These are phyloP conservation scores for Pachycephala philippinensis DNA, from an alignment of 2,113 vertebrate species.

Conservation along the genomic window DNA sequence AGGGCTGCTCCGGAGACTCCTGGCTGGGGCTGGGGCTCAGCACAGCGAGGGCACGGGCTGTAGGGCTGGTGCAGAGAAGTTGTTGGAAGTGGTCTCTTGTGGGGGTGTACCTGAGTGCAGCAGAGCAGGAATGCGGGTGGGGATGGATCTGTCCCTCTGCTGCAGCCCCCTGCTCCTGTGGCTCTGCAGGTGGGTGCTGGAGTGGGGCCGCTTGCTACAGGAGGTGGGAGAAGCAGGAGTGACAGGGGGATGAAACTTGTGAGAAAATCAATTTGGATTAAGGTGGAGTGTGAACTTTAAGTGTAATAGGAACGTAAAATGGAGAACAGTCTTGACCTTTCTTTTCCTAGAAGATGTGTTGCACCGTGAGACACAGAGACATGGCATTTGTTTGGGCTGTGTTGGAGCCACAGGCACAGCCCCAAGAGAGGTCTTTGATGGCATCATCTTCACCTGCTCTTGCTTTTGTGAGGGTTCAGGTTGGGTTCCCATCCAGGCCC, in stretches of 20 bases:
- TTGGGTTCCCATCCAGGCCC: neutral
- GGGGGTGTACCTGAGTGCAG: neutral
- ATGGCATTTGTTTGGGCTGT: neutral
- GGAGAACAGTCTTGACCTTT: neutral
- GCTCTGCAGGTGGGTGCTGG: neutral
- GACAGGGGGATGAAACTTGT: neutral
- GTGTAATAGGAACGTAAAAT: neutral
- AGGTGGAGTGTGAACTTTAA: neutral
- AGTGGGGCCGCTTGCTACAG: rapidly evolving
- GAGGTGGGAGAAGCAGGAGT: neutral
- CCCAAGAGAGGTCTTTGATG: neutral
- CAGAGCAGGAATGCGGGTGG: neutral
- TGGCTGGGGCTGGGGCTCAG: neutral
- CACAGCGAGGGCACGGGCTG: neutral
- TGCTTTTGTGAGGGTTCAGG: neutral
- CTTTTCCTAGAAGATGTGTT: neutral
- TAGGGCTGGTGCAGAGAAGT: neutral
- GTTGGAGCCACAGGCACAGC: neutral
- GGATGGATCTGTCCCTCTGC: neutral
- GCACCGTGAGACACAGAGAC: no score
- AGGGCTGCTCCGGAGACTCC: neutral
- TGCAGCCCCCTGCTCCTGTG: neutral
- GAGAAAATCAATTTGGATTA: neutral
- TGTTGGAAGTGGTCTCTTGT: neutral
- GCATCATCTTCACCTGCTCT: neutral